A percentile compares a stretch with the other conserved stretches of the same genome.
phyloP scores from a whole-genome alignment of 2,797 vertebrate species.

The Nasua narica region DNA sequence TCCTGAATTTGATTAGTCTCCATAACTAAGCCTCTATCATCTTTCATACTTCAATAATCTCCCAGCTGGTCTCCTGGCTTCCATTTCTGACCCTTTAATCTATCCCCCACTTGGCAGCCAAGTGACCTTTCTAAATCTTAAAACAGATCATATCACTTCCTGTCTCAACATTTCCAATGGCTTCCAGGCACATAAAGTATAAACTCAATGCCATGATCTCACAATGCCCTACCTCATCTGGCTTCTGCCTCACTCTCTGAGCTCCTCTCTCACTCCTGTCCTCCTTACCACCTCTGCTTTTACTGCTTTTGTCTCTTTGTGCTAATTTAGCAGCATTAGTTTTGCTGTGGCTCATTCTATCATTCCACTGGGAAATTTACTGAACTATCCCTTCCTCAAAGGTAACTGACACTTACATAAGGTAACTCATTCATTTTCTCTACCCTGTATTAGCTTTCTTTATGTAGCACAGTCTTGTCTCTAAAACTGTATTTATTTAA shows the following conservation, averaged over 20 bases:
- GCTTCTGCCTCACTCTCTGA: neutral
- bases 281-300: neutral
- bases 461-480: neutral
- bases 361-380: neutral
- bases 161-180: neutral
- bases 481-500: neutral
- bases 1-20: neutral
- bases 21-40: neutral
- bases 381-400: neutral
- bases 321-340: neutral
- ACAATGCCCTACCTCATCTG: neutral
- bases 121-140: neutral
- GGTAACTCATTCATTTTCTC: neutral
- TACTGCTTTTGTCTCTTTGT: neutral
- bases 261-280: neutral
- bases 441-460: neutral
- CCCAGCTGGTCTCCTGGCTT: neutral
- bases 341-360: neutral
- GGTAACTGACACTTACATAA: neutral
- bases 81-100: neutral
- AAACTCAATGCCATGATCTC: neutral
- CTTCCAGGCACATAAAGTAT: neutral
- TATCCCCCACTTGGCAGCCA: neutral
- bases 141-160: neutral
- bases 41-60: neutral